Base-by-base conservation (phyloP, 2,888 invertebrate species). In the Spialia ferax region DNA sequence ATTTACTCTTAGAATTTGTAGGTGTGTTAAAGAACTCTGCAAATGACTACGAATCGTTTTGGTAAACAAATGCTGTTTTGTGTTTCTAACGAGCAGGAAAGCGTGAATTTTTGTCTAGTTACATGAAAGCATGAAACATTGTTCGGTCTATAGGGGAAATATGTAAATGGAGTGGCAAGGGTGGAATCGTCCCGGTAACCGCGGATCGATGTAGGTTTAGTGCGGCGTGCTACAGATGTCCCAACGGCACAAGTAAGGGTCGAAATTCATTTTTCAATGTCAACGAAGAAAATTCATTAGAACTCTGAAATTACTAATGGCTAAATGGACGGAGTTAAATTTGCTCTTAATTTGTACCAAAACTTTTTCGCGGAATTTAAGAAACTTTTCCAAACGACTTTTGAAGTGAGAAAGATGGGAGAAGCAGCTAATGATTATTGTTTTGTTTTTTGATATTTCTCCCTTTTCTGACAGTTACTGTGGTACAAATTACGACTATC, bases 231-330 rank as follows among this genome's bases (percentile, higher is more conserved):
- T 82, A 83, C 83, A 83, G 83, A 85, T 86, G 86, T 85, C 84
- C 83, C 82, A 82, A 74, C 78, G 82, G 81, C 77, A 82, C 79
- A 83, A 88, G 84, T 85, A 83, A 84, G 85, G 88, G 87, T 83
- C 83, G 78, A 84, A 90, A 92, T 89, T 91, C 91, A 93, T 93
- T 93, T 92, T 89, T 93, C 93, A 93, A 91, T 89, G 93, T 93
- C 93, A 88, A 83, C 86, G 87, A 89, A 89, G 88, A 89, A 93
- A 93, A 93, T 93, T 93, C 93, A 93, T 93, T 93, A 93, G 87
- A 93, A 93, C 88, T 93, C 90, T 87, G 91, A 90, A 91, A 93
- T 93, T 93, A 91, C 93, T 91, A 91, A 93, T 93, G 91, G 90
- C 89, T 88, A 89, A 93, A 88, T 89, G 91, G 92, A 89, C 89